These are phyloP conservation scores for Malacosoma neustria DNA, from an alignment of 2,888 invertebrate species.

Conservation along the genomic window DNA sequence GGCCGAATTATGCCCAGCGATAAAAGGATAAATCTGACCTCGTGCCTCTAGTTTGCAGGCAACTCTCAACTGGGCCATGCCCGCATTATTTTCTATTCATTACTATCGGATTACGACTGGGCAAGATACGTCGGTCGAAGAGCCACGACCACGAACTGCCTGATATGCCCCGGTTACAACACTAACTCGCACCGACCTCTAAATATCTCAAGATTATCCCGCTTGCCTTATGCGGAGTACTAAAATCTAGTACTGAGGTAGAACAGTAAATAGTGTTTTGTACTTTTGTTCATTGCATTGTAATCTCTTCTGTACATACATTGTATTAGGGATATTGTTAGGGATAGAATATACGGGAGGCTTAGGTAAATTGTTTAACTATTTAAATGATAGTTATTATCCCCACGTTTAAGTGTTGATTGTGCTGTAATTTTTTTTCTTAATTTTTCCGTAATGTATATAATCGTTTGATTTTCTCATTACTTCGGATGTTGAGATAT, in stretches of 20 bases:
- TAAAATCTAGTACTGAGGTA: conserved; percentile 2
- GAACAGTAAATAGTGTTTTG: conserved; percentile 7
- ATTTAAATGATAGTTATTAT: too few relatives aligned
- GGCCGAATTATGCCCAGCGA: conserved; percentile 52
- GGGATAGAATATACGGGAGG: too few relatives aligned
- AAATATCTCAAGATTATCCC: conserved; percentile 20
- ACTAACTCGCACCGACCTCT: conserved; percentile 10
- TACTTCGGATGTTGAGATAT: too few relatives aligned
- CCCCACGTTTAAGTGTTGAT: too few relatives aligned
- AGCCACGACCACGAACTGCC: conserved; percentile 18
- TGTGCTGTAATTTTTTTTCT: too few relatives aligned
- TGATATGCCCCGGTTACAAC: conserved; percentile 11
- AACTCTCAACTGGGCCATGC: conserved; percentile 44
- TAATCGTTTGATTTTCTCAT: too few relatives aligned
- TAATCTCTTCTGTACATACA: too few relatives aligned
- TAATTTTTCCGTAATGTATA: too few relatives aligned
- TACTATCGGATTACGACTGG: conserved; percentile 21
- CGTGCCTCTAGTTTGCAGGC: conserved; percentile 42
- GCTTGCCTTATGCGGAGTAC: conserved; percentile 9
- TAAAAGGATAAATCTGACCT: conserved; percentile 30
- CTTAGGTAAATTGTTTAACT: too few relatives aligned
- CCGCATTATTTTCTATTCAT: conserved; percentile 17
- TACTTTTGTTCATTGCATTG: too few relatives aligned
- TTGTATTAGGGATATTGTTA: too few relatives aligned
- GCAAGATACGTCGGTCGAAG: conserved; percentile 15